Evolutionary conservation across 2,797 vertebrate genomes (phyloP).

Genomic region (Coracias cyanogaster): DNA sequence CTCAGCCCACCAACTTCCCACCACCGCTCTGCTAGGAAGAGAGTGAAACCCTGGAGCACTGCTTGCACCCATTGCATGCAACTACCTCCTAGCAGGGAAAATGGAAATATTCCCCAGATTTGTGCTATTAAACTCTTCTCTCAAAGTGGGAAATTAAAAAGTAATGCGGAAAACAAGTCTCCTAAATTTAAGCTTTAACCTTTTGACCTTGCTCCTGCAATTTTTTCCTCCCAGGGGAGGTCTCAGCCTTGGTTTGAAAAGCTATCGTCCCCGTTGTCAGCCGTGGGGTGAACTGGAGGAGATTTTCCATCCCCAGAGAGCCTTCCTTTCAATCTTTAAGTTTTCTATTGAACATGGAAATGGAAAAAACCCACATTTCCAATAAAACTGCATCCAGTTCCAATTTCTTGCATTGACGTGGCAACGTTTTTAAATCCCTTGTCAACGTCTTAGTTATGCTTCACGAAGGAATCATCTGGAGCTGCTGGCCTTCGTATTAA

Average conservation of each 20-base stretch:
- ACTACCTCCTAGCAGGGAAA: background rate
- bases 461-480: slow-evolving; percentile 35
- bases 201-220: background rate
- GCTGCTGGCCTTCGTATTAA: background rate
- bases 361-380: slow-evolving; percentile 3
- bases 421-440: slow-evolving; percentile 62
- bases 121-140: background rate
- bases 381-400: slow-evolving; percentile 51
- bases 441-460: slow-evolving; percentile 61
- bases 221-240: background rate
- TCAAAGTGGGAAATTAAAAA: slow-evolving; percentile 31
- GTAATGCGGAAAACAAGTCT: slow-evolving; percentile 15
- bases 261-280: background rate
- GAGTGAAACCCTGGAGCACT: background rate
- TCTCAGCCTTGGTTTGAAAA: slow-evolving; percentile 26
- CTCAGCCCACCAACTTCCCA: background rate
- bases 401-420: slow-evolving; percentile 23
- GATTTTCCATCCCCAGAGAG: slow-evolving; percentile 32
- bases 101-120: background rate
- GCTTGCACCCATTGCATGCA: fast-evolving
- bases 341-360: slow-evolving; percentile 31
- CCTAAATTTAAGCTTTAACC: slow-evolving; percentile 28
- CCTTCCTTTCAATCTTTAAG: slow-evolving; percentile 36
- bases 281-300: background rate
- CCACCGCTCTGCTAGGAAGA: background rate